Evolutionary conservation across 2,113 vertebrate species (phyloP), one percentile per base, ranked within the genome.

Genomic region (Rhadina sibilatrix): DNA sequence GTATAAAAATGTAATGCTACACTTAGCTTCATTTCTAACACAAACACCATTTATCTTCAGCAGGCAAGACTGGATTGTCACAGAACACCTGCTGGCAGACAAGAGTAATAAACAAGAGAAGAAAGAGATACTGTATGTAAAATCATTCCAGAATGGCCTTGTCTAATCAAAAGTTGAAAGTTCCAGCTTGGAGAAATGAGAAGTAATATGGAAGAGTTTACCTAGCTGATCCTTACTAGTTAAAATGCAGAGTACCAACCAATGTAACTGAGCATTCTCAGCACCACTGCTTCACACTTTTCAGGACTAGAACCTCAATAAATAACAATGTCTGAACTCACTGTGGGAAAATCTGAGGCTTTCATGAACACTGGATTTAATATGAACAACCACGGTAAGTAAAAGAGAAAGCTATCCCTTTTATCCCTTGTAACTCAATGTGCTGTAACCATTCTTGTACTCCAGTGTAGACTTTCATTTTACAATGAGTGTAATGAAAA

Each of bases 231-330:
- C 38, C 19, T 77, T 54, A 44, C 21, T 57, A 14, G 22, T 79
- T 83, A 57, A 71, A 79, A 24, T 33, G 24, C 38, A 76, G 71
- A 25, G 9, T 49, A 33, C 3, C 15, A 35, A n/a, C 2, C 4
- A 81, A 28, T 24, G 23, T 15, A 60, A 14, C 24, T 71, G 19
- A 89, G 37, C 20, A 44, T 53, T 24, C 65, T 79, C 28, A 89
- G 37, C 3, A 5, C 8, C 30, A 30, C 16, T 6, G 0, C 38
- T 76, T 40, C 2, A 0, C 8, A 12, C 2, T 68, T 70, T 76
- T 47, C 24, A 80, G 46, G 49, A 35, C 20, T 49, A 30, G 9
- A 88, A 20, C 14, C 16, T 59, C 24, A 76, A 31, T 40, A 70
- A 80, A 63, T 24, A 54, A 3, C 12, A 63, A 75, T 6, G 28